These are phyloP conservation scores for Argyresthia goedartella DNA, from an alignment of 2,888 invertebrate genomes.

Conservation along the genomic window DNA sequence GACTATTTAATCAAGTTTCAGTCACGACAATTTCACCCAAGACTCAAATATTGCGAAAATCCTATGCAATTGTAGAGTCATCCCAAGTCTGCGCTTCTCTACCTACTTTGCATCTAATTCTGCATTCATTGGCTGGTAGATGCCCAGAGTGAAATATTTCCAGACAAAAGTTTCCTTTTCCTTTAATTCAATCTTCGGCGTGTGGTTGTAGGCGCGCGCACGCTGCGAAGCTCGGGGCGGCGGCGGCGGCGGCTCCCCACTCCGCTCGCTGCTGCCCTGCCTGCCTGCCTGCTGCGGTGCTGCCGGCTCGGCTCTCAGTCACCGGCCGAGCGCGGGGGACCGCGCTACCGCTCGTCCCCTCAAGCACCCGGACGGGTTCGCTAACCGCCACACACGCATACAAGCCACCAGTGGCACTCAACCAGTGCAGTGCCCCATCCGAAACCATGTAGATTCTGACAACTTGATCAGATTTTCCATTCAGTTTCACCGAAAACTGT, in stretches of 20 bases:
- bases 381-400: slow-evolving; percentile 36
- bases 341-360: slow-evolving; percentile 27
- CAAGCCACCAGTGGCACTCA: slow-evolving; percentile 28
- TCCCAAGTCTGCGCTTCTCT: too few relatives aligned
- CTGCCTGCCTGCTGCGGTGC: too few relatives aligned
- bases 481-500: slow-evolving; percentile 31
- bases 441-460: slow-evolving; percentile 26
- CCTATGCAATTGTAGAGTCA: too few relatives aligned
- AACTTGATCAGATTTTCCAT: slow-evolving; percentile 24
- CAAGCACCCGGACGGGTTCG: slow-evolving; percentile 30
- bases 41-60: too few relatives aligned
- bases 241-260: slow-evolving; percentile 23
- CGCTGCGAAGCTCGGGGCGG: slow-evolving; percentile 18
- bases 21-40: too few relatives aligned
- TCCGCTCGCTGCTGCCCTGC: slow-evolving; percentile 29
- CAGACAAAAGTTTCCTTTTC: too few relatives aligned
- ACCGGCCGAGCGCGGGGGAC: slow-evolving; percentile 37
- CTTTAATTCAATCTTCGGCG: too few relatives aligned
- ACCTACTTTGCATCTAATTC: too few relatives aligned
- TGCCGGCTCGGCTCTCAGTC: slow-evolving; percentile 39
- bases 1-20: too few relatives aligned
- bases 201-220: slow-evolving; percentile 43
- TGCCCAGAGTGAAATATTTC: too few relatives aligned
- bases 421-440: slow-evolving; percentile 18
- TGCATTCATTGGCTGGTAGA: too few relatives aligned